Base-by-base conservation (phyloP, 2,113 vertebrate genomes). In the Lutjanus erythropterus region DNA sequence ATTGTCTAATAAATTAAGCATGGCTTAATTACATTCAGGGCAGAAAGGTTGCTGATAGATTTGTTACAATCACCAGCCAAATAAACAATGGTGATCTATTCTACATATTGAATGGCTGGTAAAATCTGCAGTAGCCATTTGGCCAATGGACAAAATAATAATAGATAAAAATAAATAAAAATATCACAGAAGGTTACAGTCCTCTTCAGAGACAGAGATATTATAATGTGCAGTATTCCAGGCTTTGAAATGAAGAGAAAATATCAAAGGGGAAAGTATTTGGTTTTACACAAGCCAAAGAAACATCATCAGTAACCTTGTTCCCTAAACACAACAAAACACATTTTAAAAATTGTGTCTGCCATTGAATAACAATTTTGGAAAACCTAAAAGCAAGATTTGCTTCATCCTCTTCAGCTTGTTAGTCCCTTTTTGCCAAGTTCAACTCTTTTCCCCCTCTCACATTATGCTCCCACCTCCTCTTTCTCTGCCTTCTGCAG, bases 401-500 rank as follows among this genome's bases (percentile, higher is more conserved):
- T 29, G 5, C 18, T 25, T 71, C 6, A 7, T 76, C 8, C 19
- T 59, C 3, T n/a, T 37, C 15, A 1, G 21, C 27, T 67, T 29
- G 15, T 62, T 14, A 6, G 9, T 46, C 21, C 15, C 15, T 52
- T 16, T 47, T 50, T 47, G 14, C 35, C 35, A 47, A 52, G 56
- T 78, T 66, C 10, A 42, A 2, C 49, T 62, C 12, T 11, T 58
- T 21, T 18, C 19, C 39, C 18, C 23, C 9, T 64, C 19, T 85
- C 62, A 56, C 64, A 27, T 18, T 31, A 9, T 39, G 53, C 10
- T 29, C 95, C 88, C 94, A 99, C 98, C 96, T 99, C 97, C 93
- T 99, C 98, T 85, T 99, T 98, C 93, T 99, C 97, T 25, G 97
- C 97, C 82, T 97, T 99, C 93, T 97, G 96, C 85, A 99, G 96